A percentile compares a stretch with the other conserved stretches of the same genome.
phyloP scores from a whole-genome alignment of 2,888 invertebrate species.

The Nineta flava region DNA sequence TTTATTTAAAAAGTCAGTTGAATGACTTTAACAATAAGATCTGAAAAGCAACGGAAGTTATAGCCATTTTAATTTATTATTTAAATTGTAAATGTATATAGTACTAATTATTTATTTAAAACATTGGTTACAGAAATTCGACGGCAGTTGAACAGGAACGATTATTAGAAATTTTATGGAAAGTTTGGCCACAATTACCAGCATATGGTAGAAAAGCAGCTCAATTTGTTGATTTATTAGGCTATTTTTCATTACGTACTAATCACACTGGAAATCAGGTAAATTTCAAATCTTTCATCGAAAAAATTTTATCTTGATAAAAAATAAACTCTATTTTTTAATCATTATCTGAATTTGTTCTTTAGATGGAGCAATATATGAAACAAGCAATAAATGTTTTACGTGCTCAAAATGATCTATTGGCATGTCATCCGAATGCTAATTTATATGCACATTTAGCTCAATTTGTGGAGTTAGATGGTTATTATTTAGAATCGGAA shows the following conservation, averaged over 20 bases:
- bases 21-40: no score
- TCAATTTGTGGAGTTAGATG: slow-evolving; percentile 89
- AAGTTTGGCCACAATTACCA: slow-evolving; percentile 78
- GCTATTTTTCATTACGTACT: slow-evolving; percentile 83
- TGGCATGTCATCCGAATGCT: slow-evolving; percentile 87
- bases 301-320: not conserved
- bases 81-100: not conserved
- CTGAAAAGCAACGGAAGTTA: no score
- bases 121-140: slow-evolving; percentile 45
- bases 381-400: slow-evolving; percentile 75
- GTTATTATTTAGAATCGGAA: slow-evolving; percentile 91
- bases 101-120: not conserved
- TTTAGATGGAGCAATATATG: slow-evolving; percentile 55
- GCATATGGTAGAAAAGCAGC: slow-evolving; percentile 86
- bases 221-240: slow-evolving; percentile 91
- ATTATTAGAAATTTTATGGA: slow-evolving; percentile 74
- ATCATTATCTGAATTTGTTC: slow-evolving; percentile 6
- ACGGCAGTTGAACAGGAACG: slow-evolving; percentile 59
- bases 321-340: no score
- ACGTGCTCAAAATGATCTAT: slow-evolving; percentile 72
- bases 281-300: slow-evolving; percentile 8
- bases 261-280: slow-evolving; percentile 49
- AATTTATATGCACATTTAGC: slow-evolving; percentile 82
- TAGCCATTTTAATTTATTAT: not conserved
- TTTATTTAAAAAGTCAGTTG: no score